Conservation (phyloP, 2,113 vertebrate species). For the Oxyura jamaicensis region DNA sequence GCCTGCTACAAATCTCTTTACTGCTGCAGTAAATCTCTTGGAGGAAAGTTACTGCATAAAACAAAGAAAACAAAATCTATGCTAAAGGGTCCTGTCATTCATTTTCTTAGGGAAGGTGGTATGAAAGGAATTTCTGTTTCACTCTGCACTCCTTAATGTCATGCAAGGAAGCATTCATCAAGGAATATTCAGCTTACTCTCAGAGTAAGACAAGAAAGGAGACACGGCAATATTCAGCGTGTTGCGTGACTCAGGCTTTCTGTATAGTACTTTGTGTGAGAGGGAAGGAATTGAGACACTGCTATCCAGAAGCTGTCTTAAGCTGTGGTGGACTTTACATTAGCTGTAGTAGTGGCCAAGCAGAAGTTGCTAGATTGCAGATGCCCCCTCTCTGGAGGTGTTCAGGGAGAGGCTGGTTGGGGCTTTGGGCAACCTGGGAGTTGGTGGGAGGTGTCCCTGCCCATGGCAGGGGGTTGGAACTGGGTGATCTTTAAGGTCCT, state of each 20-base stretch:
- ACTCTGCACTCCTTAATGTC: constrained; percentile 44
- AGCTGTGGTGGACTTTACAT: not conserved
- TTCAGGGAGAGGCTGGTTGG: not conserved
- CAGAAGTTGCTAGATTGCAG: not conserved
- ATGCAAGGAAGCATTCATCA: constrained; percentile 44
- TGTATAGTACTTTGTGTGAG: not conserved
- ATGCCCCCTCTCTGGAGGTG: not conserved
- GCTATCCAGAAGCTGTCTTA: not conserved
- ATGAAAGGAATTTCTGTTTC: not conserved
- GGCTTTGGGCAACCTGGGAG: not conserved
- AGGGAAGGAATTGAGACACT: not conserved
- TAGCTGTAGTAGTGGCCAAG: not conserved
- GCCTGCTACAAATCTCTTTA: constrained; percentile 76
- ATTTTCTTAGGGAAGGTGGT: constrained; percentile 62
- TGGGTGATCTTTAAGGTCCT: not conserved
- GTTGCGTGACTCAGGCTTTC: not conserved
- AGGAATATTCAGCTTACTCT: not conserved
- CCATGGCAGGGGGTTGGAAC: not conserved
- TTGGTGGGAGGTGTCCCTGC: not conserved
- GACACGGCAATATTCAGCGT: not conserved
- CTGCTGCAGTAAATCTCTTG: constrained; percentile 74
- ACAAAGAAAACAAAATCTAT: not conserved
- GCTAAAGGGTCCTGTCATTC: constrained; percentile 61
- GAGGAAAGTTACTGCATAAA: constrained; percentile 65
- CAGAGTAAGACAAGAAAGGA: not conserved